Evolutionary conservation across 2,113 vertebrate species (phyloP), one percentile per base, ranked within the genome.

Genomic region (Otus sunia): DNA sequence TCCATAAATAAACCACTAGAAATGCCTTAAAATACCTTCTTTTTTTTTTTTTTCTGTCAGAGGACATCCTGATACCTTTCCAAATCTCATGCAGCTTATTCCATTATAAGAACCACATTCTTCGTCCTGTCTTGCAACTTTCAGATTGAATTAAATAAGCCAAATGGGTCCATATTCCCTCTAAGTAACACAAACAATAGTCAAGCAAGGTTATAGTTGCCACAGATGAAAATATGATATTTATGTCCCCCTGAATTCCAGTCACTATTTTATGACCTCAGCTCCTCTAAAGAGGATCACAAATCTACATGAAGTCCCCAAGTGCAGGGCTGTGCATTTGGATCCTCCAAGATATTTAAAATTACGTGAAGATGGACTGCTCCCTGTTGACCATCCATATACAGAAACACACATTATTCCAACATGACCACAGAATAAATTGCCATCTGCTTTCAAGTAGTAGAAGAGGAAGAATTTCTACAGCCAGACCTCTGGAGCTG

Each of bases 201-300:
- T 34, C 36, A 74, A 71, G 75, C 60, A 73, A 94, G 76, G 64
- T 84, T 96, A 88, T 25, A 96, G 74, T 78, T 96, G 88, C 60
- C 88, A 90, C 34, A 79, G 50, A 86, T 87, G 52, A 79, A 95
- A 94, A 95, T 47, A 53, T 6, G 39, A 23, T 94, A 82, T 97
- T 95, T 94, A 92, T 66, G 78, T 32, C 36, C 50, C 43, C 27
- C 72, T 64, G 26, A 82, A 87, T 92, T 77, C 84, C 53, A 82
- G 82, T 56, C 66, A 76, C 81, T 88, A 22, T 76, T 96, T 93
- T 68, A 95, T 47, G 58, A 79, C 50, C 60, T 58, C 64, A 86
- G 15, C 39, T 92, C 52, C 27, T 84, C 62, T 85, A 60, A 92
- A 89, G 90, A 91, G 34, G 68, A 60, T 88, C 50, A 94, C 93